A percentile compares a stretch with the other conserved stretches of the same genome.
Conservation (phyloP, 2,113 vertebrate genomes). For the Seriola quinqueradiata region DNA sequence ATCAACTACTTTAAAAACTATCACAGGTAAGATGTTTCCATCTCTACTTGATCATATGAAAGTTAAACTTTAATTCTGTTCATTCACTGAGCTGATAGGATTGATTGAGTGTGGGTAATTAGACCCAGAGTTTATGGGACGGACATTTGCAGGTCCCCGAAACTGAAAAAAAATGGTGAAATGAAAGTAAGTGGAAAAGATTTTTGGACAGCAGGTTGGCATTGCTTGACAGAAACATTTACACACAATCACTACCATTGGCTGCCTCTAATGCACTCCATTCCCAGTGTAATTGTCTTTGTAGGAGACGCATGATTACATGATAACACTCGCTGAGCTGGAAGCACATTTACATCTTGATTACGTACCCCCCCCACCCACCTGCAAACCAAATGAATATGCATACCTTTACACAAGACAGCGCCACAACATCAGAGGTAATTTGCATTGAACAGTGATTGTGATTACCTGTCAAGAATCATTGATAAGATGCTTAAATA, state of each 20-base stretch:
- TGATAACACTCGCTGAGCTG: conserved; percentile 35
- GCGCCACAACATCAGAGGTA: conserved; percentile 27
- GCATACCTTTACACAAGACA: conserved; percentile 31
- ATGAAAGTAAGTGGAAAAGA: background rate
- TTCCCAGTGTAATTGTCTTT: conserved; percentile 1
- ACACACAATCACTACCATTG: background rate
- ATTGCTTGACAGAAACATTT: conserved; percentile 18
- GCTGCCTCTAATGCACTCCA: background rate
- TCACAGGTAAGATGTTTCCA: conserved; percentile 89
- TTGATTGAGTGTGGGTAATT: background rate
- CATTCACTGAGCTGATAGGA: background rate
- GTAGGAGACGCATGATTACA: conserved; percentile 44
- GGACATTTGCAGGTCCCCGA: background rate
- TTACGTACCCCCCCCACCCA: conserved; percentile 30
- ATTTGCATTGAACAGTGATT: conserved; percentile 47
- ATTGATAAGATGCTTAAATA: conserved; percentile 15
- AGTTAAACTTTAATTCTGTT: background rate
- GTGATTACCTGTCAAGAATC: conserved; percentile 47
- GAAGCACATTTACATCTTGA: conserved; percentile 55
- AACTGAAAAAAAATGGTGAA: background rate
- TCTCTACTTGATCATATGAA: background rate
- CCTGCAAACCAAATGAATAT: conserved; percentile 59
- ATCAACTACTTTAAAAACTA: conserved; percentile 99
- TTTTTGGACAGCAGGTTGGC: conserved; percentile 12
- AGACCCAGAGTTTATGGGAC: background rate